These are phyloP conservation scores for Perca fluviatilis DNA, from an alignment of 2,113 vertebrate species.

Conservation along the genomic window DNA sequence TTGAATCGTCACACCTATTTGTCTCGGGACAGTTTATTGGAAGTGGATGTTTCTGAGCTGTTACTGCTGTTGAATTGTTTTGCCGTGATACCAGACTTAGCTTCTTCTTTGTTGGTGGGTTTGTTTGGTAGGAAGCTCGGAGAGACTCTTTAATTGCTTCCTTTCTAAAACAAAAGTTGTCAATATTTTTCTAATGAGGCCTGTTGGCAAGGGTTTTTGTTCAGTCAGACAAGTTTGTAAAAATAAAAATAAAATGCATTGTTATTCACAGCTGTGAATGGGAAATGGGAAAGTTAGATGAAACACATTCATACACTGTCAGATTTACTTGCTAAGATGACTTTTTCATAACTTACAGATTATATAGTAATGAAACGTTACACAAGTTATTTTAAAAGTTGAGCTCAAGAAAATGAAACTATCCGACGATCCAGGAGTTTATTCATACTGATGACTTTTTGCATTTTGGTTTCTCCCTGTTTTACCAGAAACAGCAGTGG, in stretches of 20 bases:
- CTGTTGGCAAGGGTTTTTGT: slow-evolving; percentile 3
- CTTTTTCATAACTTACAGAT: not conserved
- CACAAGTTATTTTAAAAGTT: slow-evolving; percentile 1
- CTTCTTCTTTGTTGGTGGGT: slow-evolving; percentile 1
- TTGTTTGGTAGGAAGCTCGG: not conserved
- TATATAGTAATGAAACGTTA: not conserved
- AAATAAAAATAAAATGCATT: slow-evolving; percentile 6
- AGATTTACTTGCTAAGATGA: not conserved
- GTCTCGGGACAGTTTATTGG: not conserved
- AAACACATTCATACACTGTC: not conserved
- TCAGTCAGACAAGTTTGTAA: not conserved
- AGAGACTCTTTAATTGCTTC: slow-evolving; percentile 15
- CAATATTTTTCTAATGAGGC: slow-evolving; percentile 17
- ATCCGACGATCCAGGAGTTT: not conserved
- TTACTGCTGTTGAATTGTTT: slow-evolving; percentile 27
- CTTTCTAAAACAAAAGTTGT: slow-evolving; percentile 12
- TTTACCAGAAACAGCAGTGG: too few relatives aligned
- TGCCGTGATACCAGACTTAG: slow-evolving; percentile 3
- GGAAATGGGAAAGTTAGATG: not conserved
- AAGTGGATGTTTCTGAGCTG: slow-evolving; percentile 14
- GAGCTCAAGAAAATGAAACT: too few relatives aligned
- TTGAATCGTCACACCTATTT: slow-evolving; percentile 21
- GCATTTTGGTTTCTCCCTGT: not conserved
- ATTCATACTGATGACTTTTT: not conserved
- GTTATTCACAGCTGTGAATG: not conserved